Percentiles rank a stretch among this genome's conserved stretches.
phyloP scores from a whole-genome alignment of 1,140 invertebrate genomes.

The Mamestra configurata region DNA sequence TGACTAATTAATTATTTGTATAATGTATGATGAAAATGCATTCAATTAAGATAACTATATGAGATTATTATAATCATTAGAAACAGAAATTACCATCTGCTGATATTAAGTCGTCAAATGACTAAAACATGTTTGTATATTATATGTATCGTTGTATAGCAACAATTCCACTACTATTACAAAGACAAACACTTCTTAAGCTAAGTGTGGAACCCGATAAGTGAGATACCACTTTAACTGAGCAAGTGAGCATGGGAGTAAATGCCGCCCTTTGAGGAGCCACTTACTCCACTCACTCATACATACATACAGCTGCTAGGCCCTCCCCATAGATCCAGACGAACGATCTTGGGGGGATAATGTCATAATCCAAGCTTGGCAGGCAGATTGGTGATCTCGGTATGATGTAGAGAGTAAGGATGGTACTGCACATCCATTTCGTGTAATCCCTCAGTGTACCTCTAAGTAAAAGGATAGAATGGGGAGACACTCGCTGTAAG shows the following conservation, averaged over 20 bases:
- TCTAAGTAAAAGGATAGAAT: background rate
- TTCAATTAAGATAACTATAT: too few species aligned
- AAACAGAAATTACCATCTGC: too few species aligned
- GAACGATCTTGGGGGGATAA: conserved; percentile 24
- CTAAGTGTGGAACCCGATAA: conserved; percentile 31
- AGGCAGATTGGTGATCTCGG: conserved; percentile 34
- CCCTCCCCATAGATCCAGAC: conserved; percentile 11
- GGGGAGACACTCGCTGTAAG: background rate
- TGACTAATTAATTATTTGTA: background rate
- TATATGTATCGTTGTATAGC: background rate
- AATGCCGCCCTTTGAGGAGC: conserved; percentile 30
- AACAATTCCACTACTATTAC: conserved; percentile 21
- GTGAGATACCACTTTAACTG: conserved; percentile 38
- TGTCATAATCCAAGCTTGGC: conserved; percentile 40
- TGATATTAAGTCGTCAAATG: too few species aligned
- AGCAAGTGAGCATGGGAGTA: conserved; percentile 31
- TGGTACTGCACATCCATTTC: conserved; percentile 27
- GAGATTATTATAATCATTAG: too few species aligned
- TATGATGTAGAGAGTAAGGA: conserved; percentile 25
- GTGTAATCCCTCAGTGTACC: background rate
- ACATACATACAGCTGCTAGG: background rate
- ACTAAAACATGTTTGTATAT: background rate
- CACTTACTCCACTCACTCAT: conserved; percentile 24
- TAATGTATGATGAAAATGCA: background rate
- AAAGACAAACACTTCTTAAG: conserved; percentile 44